Evolutionary conservation across 2,797 vertebrate species (phyloP).

Genomic region (Liasis olivaceus): DNA sequence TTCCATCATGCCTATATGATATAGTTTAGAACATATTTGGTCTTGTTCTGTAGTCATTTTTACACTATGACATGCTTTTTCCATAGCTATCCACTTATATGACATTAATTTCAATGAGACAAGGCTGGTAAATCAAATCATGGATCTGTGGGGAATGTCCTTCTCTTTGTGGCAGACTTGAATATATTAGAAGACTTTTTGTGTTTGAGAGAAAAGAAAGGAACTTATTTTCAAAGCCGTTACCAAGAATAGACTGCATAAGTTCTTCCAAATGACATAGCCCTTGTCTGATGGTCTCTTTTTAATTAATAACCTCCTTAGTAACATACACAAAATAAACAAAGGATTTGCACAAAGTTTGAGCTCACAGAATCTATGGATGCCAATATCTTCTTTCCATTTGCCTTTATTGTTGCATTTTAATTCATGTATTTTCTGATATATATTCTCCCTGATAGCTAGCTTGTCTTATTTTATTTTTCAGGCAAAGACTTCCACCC

Average conservation of each 20-base stretch:
- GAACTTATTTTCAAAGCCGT: neutral
- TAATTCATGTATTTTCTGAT: neutral
- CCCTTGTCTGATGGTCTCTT: neutral
- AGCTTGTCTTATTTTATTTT: constrained; percentile 57
- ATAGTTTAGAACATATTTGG: neutral
- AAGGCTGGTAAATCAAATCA: neutral
- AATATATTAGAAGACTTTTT: neutral
- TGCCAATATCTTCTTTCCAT: neutral
- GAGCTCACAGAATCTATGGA: neutral
- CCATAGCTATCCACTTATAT: neutral
- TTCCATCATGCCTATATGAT: neutral
- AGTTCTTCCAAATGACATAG: neutral
- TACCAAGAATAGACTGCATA: neutral
- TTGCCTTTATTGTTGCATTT: neutral
- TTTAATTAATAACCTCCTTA: neutral
- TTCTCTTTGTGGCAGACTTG: neutral
- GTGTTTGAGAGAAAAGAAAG: neutral
- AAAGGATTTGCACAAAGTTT: neutral
- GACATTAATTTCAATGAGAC: neutral
- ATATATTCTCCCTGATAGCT: neutral
- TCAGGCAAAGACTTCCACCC: constrained; percentile 92
- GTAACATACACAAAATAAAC: neutral
- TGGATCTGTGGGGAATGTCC: neutral
- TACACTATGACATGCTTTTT: neutral
- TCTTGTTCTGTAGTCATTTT: neutral